phyloP scores from a whole-genome alignment of 2,888 invertebrate genomes.

The Anthophora plumipes region DNA sequence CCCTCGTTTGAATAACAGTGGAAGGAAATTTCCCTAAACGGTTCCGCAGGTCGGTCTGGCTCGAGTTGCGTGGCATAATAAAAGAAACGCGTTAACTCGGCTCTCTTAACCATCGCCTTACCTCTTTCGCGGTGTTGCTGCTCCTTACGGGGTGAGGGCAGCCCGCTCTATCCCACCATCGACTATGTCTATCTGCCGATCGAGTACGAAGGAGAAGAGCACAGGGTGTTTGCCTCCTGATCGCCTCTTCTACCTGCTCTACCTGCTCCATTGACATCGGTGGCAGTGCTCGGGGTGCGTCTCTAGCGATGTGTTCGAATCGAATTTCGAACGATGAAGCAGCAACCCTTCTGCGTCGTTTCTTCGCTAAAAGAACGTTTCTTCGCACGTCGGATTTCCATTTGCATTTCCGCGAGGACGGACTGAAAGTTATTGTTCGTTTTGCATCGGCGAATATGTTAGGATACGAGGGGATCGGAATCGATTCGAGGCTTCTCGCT shows the following conservation, averaged over 20 bases:
- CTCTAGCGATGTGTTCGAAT: conserved; percentile 31
- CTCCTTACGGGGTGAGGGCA: no score
- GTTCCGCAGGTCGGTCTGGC: conserved; percentile 78
- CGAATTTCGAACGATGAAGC: conserved; percentile 7
- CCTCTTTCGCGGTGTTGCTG: conserved; percentile 27
- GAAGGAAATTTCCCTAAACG: conserved; percentile 84
- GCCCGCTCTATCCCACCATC: no score
- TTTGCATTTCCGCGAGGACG: not conserved
- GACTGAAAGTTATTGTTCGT: no score
- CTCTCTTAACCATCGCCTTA: conserved; percentile 44
- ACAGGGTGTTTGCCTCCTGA: conserved; percentile 29
- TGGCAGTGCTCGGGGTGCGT: conserved; percentile 31
- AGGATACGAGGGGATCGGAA: not conserved
- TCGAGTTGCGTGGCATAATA: conserved; percentile 82
- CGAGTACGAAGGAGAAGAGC: not conserved
- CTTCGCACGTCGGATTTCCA: not conserved
- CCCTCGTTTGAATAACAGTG: conserved; percentile 84
- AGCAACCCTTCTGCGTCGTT: not conserved
- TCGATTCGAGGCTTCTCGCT: conserved; percentile 11
- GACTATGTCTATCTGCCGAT: no score
- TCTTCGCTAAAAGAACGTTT: not conserved
- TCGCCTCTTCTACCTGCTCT: conserved; percentile 79
- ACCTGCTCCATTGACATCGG: conserved; percentile 74
- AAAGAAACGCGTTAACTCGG: conserved; percentile 81
- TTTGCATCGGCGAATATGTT: not conserved